Evolutionary conservation across 2,113 vertebrate genomes (phyloP).

Genomic region (Pardalotus punctatus): DNA sequence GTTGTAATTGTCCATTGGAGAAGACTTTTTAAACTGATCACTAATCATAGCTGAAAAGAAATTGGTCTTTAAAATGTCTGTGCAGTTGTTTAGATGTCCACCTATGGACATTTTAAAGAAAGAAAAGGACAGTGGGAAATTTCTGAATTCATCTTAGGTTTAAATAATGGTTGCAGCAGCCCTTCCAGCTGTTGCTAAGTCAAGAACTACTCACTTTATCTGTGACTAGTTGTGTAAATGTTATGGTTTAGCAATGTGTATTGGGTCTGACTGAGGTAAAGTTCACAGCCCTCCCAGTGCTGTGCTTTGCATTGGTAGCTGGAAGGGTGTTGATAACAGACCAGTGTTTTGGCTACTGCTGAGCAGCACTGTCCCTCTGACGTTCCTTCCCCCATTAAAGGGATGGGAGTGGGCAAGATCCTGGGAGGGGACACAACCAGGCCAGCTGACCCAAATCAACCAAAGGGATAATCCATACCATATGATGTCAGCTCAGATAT

Average conservation of each 20-base stretch:
- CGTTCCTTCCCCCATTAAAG: no score
- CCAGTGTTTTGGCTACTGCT: no score
- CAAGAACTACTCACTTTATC: not conserved
- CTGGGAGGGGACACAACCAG: not conserved
- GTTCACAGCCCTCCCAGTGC: not conserved
- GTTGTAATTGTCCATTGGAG: not conserved
- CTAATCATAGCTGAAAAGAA: not conserved
- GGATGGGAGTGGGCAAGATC: not conserved
- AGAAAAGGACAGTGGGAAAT: not conserved
- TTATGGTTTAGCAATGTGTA: not conserved
- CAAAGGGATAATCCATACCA: not conserved
- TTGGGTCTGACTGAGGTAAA: not conserved
- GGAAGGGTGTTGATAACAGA: no score
- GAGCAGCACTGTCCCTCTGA: not conserved
- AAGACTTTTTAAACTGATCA: not conserved
- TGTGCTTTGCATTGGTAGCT: not conserved
- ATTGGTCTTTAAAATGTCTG: not conserved
- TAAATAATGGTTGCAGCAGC: not conserved
- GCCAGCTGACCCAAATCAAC: not conserved
- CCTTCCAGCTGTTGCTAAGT: not conserved
- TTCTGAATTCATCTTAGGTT: not conserved
- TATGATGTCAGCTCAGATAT: not conserved
- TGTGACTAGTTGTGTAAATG: not conserved
- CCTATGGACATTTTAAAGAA: not conserved
- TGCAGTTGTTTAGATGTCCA: not conserved